These are phyloP conservation scores for Numenius phaeopus DNA, from an alignment of 2,797 vertebrate genomes.

Conservation along the genomic window DNA sequence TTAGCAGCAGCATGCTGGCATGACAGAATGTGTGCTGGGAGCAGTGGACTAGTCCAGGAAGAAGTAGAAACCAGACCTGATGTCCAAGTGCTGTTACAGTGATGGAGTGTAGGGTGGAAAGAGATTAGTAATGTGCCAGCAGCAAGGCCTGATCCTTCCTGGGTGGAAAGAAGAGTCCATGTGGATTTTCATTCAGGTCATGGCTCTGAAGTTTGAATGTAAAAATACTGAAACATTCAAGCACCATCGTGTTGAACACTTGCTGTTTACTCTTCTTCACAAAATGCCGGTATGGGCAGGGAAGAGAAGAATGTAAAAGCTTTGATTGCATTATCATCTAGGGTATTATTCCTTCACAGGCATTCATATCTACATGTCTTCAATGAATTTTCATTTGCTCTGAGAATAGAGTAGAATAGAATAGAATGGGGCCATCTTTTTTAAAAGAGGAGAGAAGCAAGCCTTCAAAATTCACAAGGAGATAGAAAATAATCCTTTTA, in stretches of 20 bases:
- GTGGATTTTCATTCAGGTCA: background rate
- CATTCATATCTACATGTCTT: background rate
- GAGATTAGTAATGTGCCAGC: background rate
- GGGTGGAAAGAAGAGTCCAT: background rate
- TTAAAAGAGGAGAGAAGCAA: background rate
- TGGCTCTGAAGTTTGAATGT: background rate
- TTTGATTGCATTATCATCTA: background rate
- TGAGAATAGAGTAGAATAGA: background rate
- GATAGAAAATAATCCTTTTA: background rate
- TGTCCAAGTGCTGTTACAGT: background rate
- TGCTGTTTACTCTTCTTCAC: background rate
- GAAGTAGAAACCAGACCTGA: background rate
- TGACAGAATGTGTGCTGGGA: background rate
- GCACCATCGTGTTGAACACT: background rate
- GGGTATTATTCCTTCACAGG: background rate
- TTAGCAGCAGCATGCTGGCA: background rate
- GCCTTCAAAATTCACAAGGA: conserved; percentile 20
- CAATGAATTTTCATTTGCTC: background rate
- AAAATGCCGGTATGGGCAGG: background rate
- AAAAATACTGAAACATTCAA: background rate
- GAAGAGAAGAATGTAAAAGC: background rate
- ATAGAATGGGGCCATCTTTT: background rate
- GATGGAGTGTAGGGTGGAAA: background rate
- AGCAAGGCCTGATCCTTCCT: background rate
- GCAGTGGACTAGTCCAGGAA: background rate